Base-by-base conservation (phyloP, 64 coral and sea anemone genomes). In the Acropora yongei region DNA sequence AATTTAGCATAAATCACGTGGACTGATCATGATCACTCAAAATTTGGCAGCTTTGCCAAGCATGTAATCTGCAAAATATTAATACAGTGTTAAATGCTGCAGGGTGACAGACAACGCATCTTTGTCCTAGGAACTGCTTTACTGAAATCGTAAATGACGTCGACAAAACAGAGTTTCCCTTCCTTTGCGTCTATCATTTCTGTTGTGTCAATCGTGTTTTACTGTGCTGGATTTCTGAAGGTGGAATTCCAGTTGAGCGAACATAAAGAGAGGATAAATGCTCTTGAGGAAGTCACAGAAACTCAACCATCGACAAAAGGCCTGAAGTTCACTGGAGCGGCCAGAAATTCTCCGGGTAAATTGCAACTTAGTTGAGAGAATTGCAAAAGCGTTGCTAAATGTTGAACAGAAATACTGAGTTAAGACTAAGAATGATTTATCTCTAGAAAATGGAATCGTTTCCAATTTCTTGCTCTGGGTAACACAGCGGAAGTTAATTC, bases 171-270 rank as follows among this genome's bases (percentile, higher is more conserved):
- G 47, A 87, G 41, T 13, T 57, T 45, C 6, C 48, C 89, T 1
- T 90, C 88, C 44, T 95, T 79, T 10, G 90, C 45, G 76, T 53
- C 57, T n/a, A 18, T 89, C 6, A 66, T 79, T 71, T 71, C 76
- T 48, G 20, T 80, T 4, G 12, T 89, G 20, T 39, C 78, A 1
- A 47, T 89, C 3, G 57, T 89, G 74, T 79, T 89, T 18, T 89
- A 63, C 44, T 89, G 53, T 5, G 76, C 41, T 11, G 88, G 78
- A 42, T 89, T 89, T 89, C 44, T 89, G 11, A 78, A 75, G 65
- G 60, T 89, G 11, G 88, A 89, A 65, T 42, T 66, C 44, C 14
- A 78, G 5, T 18, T 89, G 19, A 79, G 67, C n/a, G 58, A 89
- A 17, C 88, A 89, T 9, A 78, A 68, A 76, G 69, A 30, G 3